Base-by-base conservation (phyloP, 2,888 invertebrate species). In the Dione juno region DNA sequence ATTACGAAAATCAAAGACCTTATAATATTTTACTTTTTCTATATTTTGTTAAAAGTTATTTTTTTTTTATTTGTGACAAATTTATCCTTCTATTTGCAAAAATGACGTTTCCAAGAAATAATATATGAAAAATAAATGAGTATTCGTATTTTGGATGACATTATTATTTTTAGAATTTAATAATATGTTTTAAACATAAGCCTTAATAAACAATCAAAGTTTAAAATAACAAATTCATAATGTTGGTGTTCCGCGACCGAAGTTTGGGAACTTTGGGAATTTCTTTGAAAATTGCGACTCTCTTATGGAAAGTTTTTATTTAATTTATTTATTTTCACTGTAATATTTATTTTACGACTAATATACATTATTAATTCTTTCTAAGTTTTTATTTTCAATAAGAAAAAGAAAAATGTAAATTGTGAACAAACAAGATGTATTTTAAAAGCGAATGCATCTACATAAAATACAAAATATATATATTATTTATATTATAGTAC, bases 151-250 rank as follows among this genome's bases (percentile, higher is more conserved):
- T 11, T 19, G 6, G 19, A 21, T 50, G 19, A 50, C 13, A 53
- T 3, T 28, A 53, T 53, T 19, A 58, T 58, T 58, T 41, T 7
- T 19, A 58, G 21, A 61, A 35, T 45, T 28, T 16, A 45, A 1
- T 13, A 45, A 61, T n/a, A 45, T n/a, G 21, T 21, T 11, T 14
- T 40, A 28, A 48, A 50, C 35, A 50, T 48, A 64, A 64, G 37
- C 35, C 16, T 48, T 64, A 50, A 35, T 48, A 64, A 35, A 64
- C 16, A 35, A 50, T 16, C 16, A 50, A 40, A 64, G 5, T 61
- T 61, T 16, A 64, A 37, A 37, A 37, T 50, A 64, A 64, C 19
- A 50, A 64, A 50, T 64, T 64, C 64, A 50, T 50, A 52, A 48
- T 50, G 64, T 64, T 35, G 64, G 64, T 64, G 61, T 61, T 45